Percentiles rank a stretch among this genome's conserved stretches.
phyloP scores from a whole-genome alignment of 2,888 invertebrate species.

The Eupithecia pulchellata region DNA sequence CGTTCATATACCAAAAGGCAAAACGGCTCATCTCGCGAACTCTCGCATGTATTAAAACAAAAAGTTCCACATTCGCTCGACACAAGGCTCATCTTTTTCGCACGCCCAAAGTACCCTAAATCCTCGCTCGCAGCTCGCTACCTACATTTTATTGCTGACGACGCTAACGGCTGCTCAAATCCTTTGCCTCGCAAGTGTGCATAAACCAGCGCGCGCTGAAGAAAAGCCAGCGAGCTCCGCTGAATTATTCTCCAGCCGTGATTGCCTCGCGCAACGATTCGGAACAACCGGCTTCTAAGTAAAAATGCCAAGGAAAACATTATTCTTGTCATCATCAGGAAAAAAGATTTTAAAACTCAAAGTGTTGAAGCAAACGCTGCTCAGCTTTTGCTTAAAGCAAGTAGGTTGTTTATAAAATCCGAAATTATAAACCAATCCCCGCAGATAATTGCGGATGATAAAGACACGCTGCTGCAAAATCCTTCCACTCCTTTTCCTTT shows the following conservation, averaged over 20 bases:
- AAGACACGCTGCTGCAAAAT: conserved; percentile 8
- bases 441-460: conserved; percentile 20
- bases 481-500: conserved; percentile 16
- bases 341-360: conserved; percentile 7
- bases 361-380: background rate
- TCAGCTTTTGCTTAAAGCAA: background rate
- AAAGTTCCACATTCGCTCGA: conserved; percentile 13
- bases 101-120: conserved; percentile 42
- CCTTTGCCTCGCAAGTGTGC: conserved; percentile 40
- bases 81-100: conserved; percentile 42
- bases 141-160: conserved; percentile 45
- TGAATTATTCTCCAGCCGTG: conserved; percentile 44
- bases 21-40: background rate
- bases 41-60: background rate
- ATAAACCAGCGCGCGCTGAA: conserved; percentile 40
- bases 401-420: background rate
- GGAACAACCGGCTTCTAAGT: conserved; percentile 25
- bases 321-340: conserved; percentile 8
- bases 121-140: conserved; percentile 39
- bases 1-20: background rate
- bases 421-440: conserved; percentile 22
- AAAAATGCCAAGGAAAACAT: conserved; percentile 15
- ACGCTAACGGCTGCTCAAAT: conserved; percentile 38
- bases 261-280: conserved; percentile 38
- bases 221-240: conserved; percentile 36